phyloP scores from a whole-genome alignment of 2,113 vertebrate species.

The Cinclus cinclus region DNA sequence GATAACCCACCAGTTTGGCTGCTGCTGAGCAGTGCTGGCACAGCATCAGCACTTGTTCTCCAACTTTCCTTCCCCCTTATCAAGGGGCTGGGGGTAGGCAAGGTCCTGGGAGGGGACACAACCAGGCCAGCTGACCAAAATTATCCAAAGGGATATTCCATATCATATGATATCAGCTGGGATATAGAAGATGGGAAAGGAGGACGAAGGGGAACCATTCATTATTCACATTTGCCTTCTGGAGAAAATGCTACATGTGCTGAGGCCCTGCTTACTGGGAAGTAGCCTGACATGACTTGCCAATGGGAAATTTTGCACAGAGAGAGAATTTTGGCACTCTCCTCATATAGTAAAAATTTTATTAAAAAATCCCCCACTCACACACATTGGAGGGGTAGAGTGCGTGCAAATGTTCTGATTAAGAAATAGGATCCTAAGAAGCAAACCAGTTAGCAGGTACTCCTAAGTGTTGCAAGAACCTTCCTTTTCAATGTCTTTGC shows the following conservation, averaged over 20 bases:
- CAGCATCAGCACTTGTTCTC: not conserved
- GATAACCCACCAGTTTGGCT: not conserved
- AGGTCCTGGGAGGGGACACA: not conserved
- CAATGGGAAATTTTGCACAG: not conserved
- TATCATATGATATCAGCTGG: not conserved
- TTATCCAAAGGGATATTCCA: not conserved
- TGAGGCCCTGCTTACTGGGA: not conserved
- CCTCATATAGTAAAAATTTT: not conserved
- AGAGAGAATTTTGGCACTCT: not conserved
- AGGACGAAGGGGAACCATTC: not conserved
- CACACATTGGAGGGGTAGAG: not conserved
- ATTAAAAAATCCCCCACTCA: rapidly evolving
- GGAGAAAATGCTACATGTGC: not conserved
- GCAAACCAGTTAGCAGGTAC: not conserved
- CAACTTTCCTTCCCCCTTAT: not conserved
- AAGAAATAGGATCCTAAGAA: not conserved
- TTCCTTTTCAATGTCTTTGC: not conserved
- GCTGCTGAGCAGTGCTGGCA: not conserved
- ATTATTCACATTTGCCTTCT: not conserved
- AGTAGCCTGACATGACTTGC: not conserved
- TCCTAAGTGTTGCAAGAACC: not conserved
- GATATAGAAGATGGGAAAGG: not conserved
- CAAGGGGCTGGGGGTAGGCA: not conserved
- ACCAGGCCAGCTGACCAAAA: not conserved
- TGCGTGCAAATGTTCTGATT: not conserved